Evolutionary conservation across 2,113 vertebrate species (phyloP), one percentile per base, ranked within the genome.

Genomic region (Tympanuchus pallidicinctus): DNA sequence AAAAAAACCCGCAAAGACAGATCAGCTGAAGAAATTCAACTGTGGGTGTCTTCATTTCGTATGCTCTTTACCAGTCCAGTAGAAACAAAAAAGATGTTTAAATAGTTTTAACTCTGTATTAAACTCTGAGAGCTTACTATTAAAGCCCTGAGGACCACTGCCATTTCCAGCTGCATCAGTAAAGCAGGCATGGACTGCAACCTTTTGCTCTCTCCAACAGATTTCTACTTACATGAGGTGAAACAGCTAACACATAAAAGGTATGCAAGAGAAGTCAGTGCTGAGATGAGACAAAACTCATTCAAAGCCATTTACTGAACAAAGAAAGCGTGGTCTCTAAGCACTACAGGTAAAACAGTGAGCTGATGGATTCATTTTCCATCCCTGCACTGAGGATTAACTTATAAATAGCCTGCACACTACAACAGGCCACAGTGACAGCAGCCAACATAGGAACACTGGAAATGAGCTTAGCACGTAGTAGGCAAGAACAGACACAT

Each of bases 381-480:
- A 3, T 89, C 43, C 21, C 10, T 57, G 67, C 43, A 82, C 0
- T 19, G 50, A 86, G 56, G 50, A 86, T 76, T 57, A 80, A 69
- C 32, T 22, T 22, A 42, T 22, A 79, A 79, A 65, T 22, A 89
- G 22, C 25, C 34, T 61, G 63, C 50, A 80, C 21, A 8, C 21
- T 22, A 5, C 6, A 47, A 21, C 12, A 63, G 50, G 48, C 40
- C 54, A 32, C 47, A 42, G 30, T 16, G 34, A 59, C 72, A 87
- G 70, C 11, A 64, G 66, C 14, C 70, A 82, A 0, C 17, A 9
- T 1, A 5, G 5, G 50, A 38, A 75, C 36, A 36, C 10, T 16
- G 8, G 30, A 86, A 28, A 1, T 15, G 22, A 60, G 28, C 25
- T 66, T 15, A 85, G 27, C 0, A 0, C 3, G 6, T 5, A 79